phyloP scores from a whole-genome alignment of 1,140 invertebrate species.

The Plodia interpunctella region DNA sequence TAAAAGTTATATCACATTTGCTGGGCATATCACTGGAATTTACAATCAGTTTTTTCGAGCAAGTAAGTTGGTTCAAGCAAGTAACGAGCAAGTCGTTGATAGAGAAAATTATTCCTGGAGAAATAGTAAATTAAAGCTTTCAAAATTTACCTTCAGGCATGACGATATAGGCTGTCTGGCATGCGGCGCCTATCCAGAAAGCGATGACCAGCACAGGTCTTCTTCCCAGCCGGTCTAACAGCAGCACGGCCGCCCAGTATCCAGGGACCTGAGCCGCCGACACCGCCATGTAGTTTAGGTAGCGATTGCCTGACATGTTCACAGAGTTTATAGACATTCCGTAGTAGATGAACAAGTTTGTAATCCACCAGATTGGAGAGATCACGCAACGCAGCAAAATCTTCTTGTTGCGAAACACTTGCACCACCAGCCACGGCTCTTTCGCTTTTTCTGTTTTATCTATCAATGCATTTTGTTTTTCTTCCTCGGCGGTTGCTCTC shows the following conservation, averaged over 20 bases:
- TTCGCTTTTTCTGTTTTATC: conserved; percentile 23
- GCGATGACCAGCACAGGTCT: conserved; percentile 83
- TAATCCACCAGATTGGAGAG: conserved; percentile 84
- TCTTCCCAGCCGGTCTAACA: conserved; percentile 55
- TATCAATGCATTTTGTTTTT: conserved; percentile 34
- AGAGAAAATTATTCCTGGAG: too few relatives aligned
- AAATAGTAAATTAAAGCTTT: too few relatives aligned
- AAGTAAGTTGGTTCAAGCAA: too few relatives aligned
- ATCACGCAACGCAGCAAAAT: conserved; percentile 79
- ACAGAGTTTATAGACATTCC: conserved; percentile 82
- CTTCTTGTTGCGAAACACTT: conserved; percentile 77
- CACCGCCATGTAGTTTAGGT: conserved; percentile 83
- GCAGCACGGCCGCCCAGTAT: conserved; percentile 77
- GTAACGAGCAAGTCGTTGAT: too few relatives aligned
- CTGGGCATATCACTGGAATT: too few relatives aligned
- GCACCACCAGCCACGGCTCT: conserved; percentile 63
- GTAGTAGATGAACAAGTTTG: conserved; percentile 82
- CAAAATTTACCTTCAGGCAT: conserved; percentile 74
- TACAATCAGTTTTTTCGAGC: too few relatives aligned
- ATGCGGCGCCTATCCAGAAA: conserved; percentile 82
- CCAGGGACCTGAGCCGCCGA: conserved; percentile 83
- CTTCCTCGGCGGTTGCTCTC: conserved; percentile 35
- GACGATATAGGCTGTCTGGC: conserved; percentile 82
- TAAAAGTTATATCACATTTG: too few relatives aligned
- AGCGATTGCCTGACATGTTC: conserved; percentile 80